Evolutionary conservation across 2,888 invertebrate species (phyloP).

Genomic region (Bhutanitis thaidina): DNA sequence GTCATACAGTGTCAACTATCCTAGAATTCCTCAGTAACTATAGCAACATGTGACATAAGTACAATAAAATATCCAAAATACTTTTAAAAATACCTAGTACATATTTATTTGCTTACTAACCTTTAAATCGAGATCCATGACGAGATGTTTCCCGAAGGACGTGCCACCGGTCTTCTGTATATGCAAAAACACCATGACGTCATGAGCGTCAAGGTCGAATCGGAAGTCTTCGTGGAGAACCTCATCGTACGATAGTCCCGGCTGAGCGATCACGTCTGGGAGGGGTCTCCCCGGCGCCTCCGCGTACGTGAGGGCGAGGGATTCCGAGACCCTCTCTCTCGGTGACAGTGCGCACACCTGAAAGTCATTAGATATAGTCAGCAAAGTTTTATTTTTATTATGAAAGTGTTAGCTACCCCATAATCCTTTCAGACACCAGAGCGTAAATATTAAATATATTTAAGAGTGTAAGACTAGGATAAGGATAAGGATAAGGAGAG

Average conservation of each 20-base stretch:
- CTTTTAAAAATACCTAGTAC: no score
- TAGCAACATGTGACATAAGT: no score
- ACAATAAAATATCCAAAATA: no score
- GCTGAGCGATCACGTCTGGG: conserved; percentile 77
- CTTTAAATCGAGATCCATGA: conserved; percentile 93
- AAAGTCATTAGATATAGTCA: conserved; percentile 19
- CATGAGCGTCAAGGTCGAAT: conserved; percentile 94
- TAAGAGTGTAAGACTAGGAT: no score
- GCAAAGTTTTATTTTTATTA: conserved; percentile 1
- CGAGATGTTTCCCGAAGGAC: conserved; percentile 97
- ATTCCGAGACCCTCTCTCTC: conserved; percentile 81
- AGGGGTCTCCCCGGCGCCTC: conserved; percentile 77
- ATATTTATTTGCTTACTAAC: conserved; percentile 44
- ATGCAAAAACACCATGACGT: conserved; percentile 98
- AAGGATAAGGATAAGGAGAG: no score
- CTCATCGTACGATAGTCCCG: conserved; percentile 91
- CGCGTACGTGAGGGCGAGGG: conserved; percentile 67
- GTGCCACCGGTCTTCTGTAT: conserved; percentile 99
- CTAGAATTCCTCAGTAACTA: no score
- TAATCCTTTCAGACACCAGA: no score
- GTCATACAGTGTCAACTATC: no score
- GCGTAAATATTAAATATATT: no score
- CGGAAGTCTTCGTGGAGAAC: conserved; percentile 92
- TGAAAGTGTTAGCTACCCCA: neutral
- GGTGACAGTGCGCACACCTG: conserved; percentile 87